Evolutionary conservation across 1,140 invertebrate genomes (phyloP).

Genomic region (Drosophila orosa): DNA sequence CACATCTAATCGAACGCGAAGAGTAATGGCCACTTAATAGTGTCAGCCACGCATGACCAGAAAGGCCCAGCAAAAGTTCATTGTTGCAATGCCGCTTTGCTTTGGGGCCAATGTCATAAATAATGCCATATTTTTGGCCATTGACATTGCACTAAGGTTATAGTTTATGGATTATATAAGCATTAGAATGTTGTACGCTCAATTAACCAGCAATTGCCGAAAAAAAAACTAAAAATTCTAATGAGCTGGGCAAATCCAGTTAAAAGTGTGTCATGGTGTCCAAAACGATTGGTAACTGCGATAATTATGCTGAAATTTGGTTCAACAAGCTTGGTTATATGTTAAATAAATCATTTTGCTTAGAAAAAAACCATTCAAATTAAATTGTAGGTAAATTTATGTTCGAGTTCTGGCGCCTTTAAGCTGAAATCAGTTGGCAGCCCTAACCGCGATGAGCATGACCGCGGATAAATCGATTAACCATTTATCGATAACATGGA

Average conservation of each 20-base stretch:
- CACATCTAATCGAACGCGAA: constrained; percentile 35
- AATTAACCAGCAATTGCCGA: constrained; percentile 68
- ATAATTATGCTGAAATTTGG: constrained; percentile 7
- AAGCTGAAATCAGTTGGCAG: constrained; percentile 20
- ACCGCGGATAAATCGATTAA: background rate
- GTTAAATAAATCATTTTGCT: background rate
- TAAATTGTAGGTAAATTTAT: background rate
- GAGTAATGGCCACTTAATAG: constrained; percentile 55
- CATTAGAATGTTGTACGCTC: constrained; percentile 45
- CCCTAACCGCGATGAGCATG: background rate
- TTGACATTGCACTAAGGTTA: constrained; percentile 69
- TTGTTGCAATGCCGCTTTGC: constrained; percentile 64
- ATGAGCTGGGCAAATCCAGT: constrained; percentile 27
- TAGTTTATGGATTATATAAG: constrained; percentile 38
- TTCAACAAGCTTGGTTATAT: background rate
- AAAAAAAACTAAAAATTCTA: constrained; percentile 13
- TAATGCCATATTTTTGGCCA: constrained; percentile 68
- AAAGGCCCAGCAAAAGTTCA: constrained; percentile 69
- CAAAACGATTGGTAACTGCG: constrained; percentile 9
- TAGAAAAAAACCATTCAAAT: too few species aligned
- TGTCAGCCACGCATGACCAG: constrained; percentile 74
- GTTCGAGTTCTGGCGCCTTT: background rate
- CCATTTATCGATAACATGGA: constrained; percentile 57
- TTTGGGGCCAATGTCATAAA: constrained; percentile 76
- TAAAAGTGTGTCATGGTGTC: constrained; percentile 40